Evolutionary conservation across 2,113 vertebrate species (phyloP), one percentile per base, ranked within the genome.

Genomic region (Myodes glareolus): DNA sequence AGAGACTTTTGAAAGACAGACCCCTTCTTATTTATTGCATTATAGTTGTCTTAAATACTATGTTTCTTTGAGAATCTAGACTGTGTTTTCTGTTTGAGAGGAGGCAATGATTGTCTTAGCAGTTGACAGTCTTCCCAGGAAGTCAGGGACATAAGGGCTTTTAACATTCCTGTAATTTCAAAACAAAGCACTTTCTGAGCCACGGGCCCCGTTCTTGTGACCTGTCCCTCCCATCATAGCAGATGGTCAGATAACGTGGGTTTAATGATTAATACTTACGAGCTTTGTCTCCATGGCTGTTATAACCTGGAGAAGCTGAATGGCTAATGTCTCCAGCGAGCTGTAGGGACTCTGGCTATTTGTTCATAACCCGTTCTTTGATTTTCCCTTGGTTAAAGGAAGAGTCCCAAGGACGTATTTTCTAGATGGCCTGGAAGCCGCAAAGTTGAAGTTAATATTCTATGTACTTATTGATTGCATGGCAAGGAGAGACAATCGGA

Each of bases 61-160:
- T 55, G 10, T 12, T 47, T 73, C 82, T 82, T 92, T 84, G 39
- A 39, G 36, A 92, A 92, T 65, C 21, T 52, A 65, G 33, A 45
- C 47, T 55, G n/a, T 29, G 50, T 33, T 90, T 81, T 70, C 55
- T n/a, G 82, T 95, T 96, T 90, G n/a, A 84, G 86, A 85, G 52
- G 21, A 85, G 47, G 9, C 9, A 68, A 67, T 87, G 47, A 75
- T 92, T 89, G 65, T 58, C 4, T 80, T 65, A 52, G 33, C 80
- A 94, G 42, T 42, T 90, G 68, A 68, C 14, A 33, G 7, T 89
- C 8, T 68, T 93, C 67, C 91, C 29, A 70, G 27, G 88, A 85
- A 58, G 2, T 58, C 23, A 50, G 10, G 13, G 7, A 2, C n/a
- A 27, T 92, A 61, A 45, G 67, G 68, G 25, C 1, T 47, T 72